phyloP scores from a whole-genome alignment of 1,140 invertebrate species.

The Vollenhovia emeryi region DNA sequence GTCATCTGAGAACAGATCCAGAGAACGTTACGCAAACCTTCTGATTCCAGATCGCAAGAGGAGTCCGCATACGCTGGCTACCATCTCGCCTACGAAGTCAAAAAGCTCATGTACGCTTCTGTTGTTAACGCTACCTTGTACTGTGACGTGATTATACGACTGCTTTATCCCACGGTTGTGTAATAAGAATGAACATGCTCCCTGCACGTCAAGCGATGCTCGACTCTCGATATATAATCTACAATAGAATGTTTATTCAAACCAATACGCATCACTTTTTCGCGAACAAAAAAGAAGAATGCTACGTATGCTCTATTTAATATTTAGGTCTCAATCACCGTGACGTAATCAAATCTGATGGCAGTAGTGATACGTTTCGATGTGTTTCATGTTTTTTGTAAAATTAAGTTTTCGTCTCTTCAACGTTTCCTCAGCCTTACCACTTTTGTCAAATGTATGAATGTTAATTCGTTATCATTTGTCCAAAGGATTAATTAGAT shows the following conservation, averaged over 20 bases:
- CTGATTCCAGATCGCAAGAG: conserved; percentile 93
- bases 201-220: conserved; percentile 25
- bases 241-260: neutral
- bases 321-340: neutral
- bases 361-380: neutral
- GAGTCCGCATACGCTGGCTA: conserved; percentile 97
- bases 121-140: conserved; percentile 82
- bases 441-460: neutral
- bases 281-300: neutral
- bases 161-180: conserved; percentile 7
- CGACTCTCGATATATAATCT: neutral
- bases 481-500: neutral
- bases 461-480: neutral
- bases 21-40: conserved; percentile 70
- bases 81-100: conserved; percentile 99
- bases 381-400: neutral
- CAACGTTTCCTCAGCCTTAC: neutral
- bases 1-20: conserved; percentile 39
- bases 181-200: conserved; percentile 30
- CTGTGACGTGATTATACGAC: conserved; percentile 56
- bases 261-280: neutral
- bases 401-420: neutral
- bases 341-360: neutral
- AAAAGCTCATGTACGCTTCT: conserved; percentile 99
- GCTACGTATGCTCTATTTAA: neutral